Base-by-base conservation (phyloP, 2,113 vertebrate genomes). In the Leiothrix lutea region DNA sequence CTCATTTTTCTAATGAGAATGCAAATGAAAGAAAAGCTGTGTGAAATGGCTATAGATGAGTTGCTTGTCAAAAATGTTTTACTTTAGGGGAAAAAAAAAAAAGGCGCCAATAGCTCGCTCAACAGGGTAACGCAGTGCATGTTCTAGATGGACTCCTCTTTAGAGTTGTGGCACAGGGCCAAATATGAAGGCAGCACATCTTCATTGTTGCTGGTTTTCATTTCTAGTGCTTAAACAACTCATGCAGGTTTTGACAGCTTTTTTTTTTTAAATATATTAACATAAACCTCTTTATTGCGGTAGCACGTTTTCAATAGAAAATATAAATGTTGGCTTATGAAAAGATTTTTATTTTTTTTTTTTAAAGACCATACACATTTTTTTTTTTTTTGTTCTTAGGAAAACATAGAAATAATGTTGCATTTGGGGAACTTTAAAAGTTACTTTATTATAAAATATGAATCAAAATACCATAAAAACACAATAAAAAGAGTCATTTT, bases 1-100 rank as follows among this genome's bases (percentile, higher is more conserved):
- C 92, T 88, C 97, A 96, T 98, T 98, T 98, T 97, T 96, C 97
- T 99, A 99, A 99, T 98, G 98, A 99, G 98, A 97, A 99, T 97
- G 97, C 96, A 98, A 99, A 98, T 98, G 98, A 98, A 98, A 98
- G 98, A 95, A 98, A 98, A 98, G 97, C 98, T 97, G 97, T 98
- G 98, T 97, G 98, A 98, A 98, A 98, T 94, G 83, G 97, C 97
- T 97, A 90, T 97, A 97, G 98, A 98, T 97, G 98, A 98, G 98
- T 88, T 93, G 83, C 94, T 97, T 98, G 98, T 99, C 98, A 98
- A 97, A 98, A 98, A 97, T 95, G 94, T 96, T 99, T 98, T 98
- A 88, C 97, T 97, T 98, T 97, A 50, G 75, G 56, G 92, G 50
- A 0, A 0, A 1, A 58, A 47, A 50, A 47, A 65, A 92, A 80